These are phyloP conservation scores for Lutraria rhynchaena DNA, from an alignment of 1,140 invertebrate genomes.

Conservation along the genomic window DNA sequence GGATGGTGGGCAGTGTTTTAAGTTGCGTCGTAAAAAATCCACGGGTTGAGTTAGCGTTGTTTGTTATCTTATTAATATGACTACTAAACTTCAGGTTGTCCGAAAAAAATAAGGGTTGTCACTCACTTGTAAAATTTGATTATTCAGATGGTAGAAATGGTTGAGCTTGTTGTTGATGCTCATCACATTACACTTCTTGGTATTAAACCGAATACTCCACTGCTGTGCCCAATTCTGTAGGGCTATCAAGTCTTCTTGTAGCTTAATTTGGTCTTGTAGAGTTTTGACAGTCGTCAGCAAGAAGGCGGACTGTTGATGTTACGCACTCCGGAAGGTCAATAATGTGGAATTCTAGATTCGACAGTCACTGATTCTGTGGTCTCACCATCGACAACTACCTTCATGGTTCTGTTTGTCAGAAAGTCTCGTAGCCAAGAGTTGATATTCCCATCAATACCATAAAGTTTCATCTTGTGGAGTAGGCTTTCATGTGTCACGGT, in stretches of 20 bases:
- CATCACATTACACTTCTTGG: constrained; percentile 34
- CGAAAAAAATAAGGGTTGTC: not conserved
- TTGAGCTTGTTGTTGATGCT: constrained; percentile 16
- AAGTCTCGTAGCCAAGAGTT: not conserved
- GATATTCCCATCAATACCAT: constrained; percentile 17
- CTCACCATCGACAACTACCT: constrained; percentile 47
- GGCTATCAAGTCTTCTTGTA: constrained; percentile 32
- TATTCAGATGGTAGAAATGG: constrained; percentile 18
- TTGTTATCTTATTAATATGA: not conserved
- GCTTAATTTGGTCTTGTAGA: not conserved
- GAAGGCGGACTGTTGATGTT: not conserved
- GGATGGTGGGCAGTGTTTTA: constrained; percentile 3
- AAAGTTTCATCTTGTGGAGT: constrained; percentile 6
- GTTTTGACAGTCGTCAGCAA: constrained; percentile 1
- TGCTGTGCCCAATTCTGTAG: not conserved
- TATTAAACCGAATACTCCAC: constrained; percentile 23
- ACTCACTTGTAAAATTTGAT: constrained; percentile 14
- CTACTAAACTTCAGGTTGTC: constrained; percentile 7
- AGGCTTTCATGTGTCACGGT: constrained; percentile 19
- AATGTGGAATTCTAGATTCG: constrained; percentile 53
- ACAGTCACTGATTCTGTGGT: constrained; percentile 11
- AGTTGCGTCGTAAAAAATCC: not conserved
- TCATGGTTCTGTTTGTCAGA: not conserved
- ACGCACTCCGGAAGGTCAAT: constrained; percentile 44
- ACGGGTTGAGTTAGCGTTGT: not conserved